Percentiles rank a stretch among this genome's conserved stretches.
Conservation (phyloP, 2,797 vertebrate species). For the Chloroceryle inda region DNA sequence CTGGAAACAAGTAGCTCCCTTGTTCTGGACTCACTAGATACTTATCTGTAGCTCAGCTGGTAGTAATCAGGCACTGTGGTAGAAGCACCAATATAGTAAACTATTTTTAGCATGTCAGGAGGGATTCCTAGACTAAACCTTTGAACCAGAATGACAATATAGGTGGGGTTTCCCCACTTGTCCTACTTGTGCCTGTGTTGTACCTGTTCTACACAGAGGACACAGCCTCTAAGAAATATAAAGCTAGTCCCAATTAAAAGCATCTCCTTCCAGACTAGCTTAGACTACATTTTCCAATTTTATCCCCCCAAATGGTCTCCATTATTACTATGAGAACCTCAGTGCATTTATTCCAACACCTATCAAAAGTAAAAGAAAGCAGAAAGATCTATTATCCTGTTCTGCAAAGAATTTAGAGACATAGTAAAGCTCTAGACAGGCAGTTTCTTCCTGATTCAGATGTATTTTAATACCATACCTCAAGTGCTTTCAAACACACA, state of each 20-base stretch:
- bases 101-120: conserved; percentile 1
- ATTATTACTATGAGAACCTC: neutral
- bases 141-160: neutral
- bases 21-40: neutral
- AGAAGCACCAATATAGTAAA: neutral
- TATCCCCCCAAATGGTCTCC: neutral
- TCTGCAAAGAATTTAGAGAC: neutral
- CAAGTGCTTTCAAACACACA: neutral
- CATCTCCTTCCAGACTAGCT: neutral
- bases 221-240: neutral
- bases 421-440: neutral
- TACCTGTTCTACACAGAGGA: neutral
- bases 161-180: neutral
- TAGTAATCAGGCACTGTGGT: neutral
- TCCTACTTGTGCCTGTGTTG: neutral
- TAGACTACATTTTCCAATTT: neutral
- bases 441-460: neutral
- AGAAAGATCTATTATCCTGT: neutral
- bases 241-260: neutral
- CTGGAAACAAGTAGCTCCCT: neutral
- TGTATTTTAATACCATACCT: neutral
- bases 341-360: neutral
- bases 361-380: neutral
- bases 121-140: neutral
- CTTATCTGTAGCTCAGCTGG: neutral